Percentiles rank a stretch among this genome's conserved stretches.
Evolutionary conservation across 2,888 invertebrate species (phyloP).

Genomic region (Nomada fabriciana): DNA sequence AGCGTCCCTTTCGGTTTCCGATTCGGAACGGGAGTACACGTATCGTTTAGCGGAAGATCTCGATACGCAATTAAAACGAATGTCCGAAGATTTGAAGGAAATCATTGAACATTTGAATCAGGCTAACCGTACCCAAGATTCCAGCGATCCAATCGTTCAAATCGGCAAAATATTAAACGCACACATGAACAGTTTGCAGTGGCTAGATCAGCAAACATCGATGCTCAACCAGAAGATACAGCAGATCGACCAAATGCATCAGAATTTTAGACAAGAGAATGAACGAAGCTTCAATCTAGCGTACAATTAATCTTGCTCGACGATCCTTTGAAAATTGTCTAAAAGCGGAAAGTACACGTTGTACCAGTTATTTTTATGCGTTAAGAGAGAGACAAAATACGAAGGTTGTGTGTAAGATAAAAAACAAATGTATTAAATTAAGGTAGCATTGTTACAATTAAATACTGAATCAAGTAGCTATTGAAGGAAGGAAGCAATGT

Average conservation of each 20-base stretch:
- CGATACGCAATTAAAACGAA: slow-evolving; percentile 96
- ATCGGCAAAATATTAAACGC: slow-evolving; percentile 97
- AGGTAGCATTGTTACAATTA: slow-evolving; percentile 2
- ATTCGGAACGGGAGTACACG: slow-evolving; percentile 96
- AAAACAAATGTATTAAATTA: slow-evolving; percentile 56
- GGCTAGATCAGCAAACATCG: slow-evolving; percentile 95
- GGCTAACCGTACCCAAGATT: slow-evolving; percentile 92
- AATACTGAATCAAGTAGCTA: slow-evolving; percentile 79
- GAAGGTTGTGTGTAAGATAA: slow-evolving; percentile 46
- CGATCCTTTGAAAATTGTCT: slow-evolving; percentile 9
- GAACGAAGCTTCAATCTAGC: slow-evolving; percentile 89
- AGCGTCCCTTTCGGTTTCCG: slow-evolving; percentile 89
- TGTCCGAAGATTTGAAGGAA: slow-evolving; percentile 97
- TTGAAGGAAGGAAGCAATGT: slow-evolving; percentile 92
- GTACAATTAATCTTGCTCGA: slow-evolving; percentile 79
- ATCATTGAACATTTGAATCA: slow-evolving; percentile 97
- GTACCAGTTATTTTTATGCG: slow-evolving; percentile 7
- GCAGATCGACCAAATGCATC: slow-evolving; percentile 92
- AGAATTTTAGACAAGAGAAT: slow-evolving; percentile 90
- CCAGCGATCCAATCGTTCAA: slow-evolving; percentile 95
- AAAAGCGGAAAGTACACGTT: background rate
- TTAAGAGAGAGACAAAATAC: slow-evolving; percentile 13
- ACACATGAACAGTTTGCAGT: slow-evolving; percentile 97
- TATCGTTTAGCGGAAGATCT: slow-evolving; percentile 95
- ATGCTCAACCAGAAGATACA: slow-evolving; percentile 92